Base-by-base conservation (phyloP, 2,888 invertebrate species). In the Coleophora deauratella region DNA sequence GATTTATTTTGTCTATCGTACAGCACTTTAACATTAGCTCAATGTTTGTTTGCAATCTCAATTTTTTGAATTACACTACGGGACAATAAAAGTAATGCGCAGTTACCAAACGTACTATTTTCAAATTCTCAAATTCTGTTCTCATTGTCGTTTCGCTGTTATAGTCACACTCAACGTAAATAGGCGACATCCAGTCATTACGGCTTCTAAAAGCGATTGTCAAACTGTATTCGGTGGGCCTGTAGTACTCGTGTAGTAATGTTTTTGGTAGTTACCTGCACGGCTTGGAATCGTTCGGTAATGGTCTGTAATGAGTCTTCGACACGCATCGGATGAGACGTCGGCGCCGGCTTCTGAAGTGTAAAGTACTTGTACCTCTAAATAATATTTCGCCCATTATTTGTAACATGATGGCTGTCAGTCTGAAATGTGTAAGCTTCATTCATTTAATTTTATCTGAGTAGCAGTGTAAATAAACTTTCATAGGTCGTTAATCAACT, bases 161-260 rank as follows among this genome's bases (percentile, higher is more conserved):
- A 21, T 21, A 21, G 21, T 21, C 21, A 21, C 21, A 21, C 21
- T 51, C 50, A 54, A 48, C 27, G 48, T 60, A 59, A n/a, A 61
- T 59, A 55, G 63, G 55, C 55, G 55, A 60, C 51, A 47, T 59
- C 55, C 52, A 56, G 50, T 54, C 57, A 55, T 66, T 55, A 66
- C 54, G 50, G 45, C 46, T 48, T 42, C 21, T 51, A 54, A 59
- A n/a, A 61, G 55, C 50, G 52, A 47, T 57, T 56, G 49, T 56
- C 54, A 49, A 51, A 47, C 44, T 47, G 48, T 50, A 47, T 42
- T 45, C 45, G 43, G 52, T 42, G 45, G 37, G 46, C 38, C 42
- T 52, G 50, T 50, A 46, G 50, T 51, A 51, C 49, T 52, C 38
- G 43, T 52, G 50, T 50, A 45, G 50, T 51, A 51, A 50, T 52